A percentile compares a stretch with the other conserved stretches of the same genome.
Evolutionary conservation across 1,140 invertebrate species (phyloP).

Genomic region (Pantala flavescens): DNA sequence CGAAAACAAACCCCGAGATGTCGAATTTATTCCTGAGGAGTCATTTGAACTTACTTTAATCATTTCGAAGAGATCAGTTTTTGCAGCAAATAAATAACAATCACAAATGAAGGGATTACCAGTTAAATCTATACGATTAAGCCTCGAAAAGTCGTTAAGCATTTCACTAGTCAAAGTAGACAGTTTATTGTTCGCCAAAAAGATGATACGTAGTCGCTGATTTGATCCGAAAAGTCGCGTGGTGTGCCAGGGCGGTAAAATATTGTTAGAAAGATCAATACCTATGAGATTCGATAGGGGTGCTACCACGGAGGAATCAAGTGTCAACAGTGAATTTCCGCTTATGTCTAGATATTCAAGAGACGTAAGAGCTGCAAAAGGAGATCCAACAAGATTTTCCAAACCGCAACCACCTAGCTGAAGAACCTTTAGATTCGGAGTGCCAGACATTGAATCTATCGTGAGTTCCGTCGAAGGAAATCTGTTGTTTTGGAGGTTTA

Average conservation of each 20-base stretch:
- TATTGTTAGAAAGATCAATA: slow-evolving; percentile 40
- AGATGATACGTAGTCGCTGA: slow-evolving; percentile 31
- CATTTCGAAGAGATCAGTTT: slow-evolving; percentile 27
- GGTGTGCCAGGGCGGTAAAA: slow-evolving; percentile 38
- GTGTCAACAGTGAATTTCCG: slow-evolving; percentile 37
- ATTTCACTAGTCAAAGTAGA: slow-evolving; percentile 41
- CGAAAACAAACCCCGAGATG: slow-evolving; percentile 27
- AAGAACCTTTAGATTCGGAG: slow-evolving; percentile 38
- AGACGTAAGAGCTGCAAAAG: slow-evolving; percentile 39
- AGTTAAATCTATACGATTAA: slow-evolving; percentile 36
- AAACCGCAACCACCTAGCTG: slow-evolving; percentile 39
- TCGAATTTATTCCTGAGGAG: slow-evolving; percentile 25
- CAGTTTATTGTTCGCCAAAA: slow-evolving; percentile 41
- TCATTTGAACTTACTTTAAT: slow-evolving; percentile 25
- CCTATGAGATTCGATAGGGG: slow-evolving; percentile 34
- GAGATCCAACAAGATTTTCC: slow-evolving; percentile 35
- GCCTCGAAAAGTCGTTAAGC: slow-evolving; percentile 40
- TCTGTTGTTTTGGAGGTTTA: slow-evolving; percentile 43
- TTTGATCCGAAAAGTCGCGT: slow-evolving; percentile 32
- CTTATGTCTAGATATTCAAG: slow-evolving; percentile 39
- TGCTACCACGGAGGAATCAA: slow-evolving; percentile 34
- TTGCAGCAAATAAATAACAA: slow-evolving; percentile 35
- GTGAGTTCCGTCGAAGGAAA: slow-evolving; percentile 33
- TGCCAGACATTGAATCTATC: slow-evolving; percentile 35
- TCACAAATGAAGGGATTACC: slow-evolving; percentile 45